A percentile compares a stretch with the other conserved stretches of the same genome.
Conservation (phyloP, 2,797 vertebrate genomes). For the Smutsia gigantea region DNA sequence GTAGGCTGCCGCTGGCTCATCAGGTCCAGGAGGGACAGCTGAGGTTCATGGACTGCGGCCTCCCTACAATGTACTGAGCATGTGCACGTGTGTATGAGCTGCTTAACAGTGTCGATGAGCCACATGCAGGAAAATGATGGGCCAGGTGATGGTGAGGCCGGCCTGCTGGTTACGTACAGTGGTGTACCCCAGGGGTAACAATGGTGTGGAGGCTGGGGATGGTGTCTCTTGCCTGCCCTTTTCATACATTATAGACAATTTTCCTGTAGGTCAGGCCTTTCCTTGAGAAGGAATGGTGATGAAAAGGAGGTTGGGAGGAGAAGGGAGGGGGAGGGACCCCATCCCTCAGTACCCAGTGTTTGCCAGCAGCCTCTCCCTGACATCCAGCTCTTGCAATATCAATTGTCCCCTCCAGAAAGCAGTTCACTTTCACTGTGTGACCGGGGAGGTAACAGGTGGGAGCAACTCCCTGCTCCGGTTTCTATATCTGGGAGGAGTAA, state of each 20-base stretch:
- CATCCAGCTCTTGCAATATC: neutral
- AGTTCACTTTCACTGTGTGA: neutral
- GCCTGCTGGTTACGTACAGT: fast-evolving
- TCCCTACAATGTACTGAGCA: neutral
- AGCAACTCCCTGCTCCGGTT: neutral
- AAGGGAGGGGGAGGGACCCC: fast-evolving
- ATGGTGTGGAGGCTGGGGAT: neutral
- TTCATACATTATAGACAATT: neutral
- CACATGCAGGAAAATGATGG: fast-evolving
- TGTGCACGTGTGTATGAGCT: fast-evolving
- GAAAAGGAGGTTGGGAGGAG: neutral
- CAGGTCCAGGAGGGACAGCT: neutral
- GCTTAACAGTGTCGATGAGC: neutral
- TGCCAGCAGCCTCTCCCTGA: neutral
- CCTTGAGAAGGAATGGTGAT: neutral
- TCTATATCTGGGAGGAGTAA: neutral
- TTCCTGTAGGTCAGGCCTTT: neutral
- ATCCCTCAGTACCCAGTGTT: neutral
- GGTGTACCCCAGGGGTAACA: fast-evolving
- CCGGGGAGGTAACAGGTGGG: neutral
- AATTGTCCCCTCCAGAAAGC: neutral
- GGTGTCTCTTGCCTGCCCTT: neutral
- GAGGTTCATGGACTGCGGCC: neutral
- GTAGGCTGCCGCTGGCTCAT: neutral
- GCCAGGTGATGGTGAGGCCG: too few relatives aligned